Evolutionary conservation across 2,888 invertebrate genomes (phyloP).

Genomic region (Caenorhabditis plicata): DNA sequence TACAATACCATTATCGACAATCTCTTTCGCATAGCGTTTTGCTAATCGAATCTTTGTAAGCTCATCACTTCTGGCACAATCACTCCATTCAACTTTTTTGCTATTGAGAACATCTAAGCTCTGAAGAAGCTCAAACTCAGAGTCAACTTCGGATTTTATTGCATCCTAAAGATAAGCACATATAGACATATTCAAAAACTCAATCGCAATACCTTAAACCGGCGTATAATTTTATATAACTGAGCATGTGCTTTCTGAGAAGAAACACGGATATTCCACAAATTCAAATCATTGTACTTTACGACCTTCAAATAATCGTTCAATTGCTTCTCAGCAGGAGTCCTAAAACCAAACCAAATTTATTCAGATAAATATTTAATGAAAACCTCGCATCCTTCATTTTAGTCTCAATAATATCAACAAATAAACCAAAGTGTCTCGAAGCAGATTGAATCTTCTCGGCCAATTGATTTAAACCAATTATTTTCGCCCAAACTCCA

Average conservation of each 20-base stretch:
- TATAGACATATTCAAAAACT: too few relatives aligned
- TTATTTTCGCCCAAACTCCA: constrained; percentile 26
- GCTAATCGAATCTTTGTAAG: constrained; percentile 10
- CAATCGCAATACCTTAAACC: too few relatives aligned
- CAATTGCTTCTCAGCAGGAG: constrained; percentile 86
- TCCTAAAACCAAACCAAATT: constrained; percentile 70
- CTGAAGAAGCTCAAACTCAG: constrained; percentile 36
- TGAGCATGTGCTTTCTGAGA: constrained; percentile 68
- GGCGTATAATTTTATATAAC: constrained; percentile 69
- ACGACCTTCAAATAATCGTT: constrained; percentile 88
- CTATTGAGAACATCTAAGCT: constrained; percentile 36
- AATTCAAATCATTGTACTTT: constrained; percentile 89
- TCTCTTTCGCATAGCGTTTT: constrained; percentile 7
- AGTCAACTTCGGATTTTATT: constrained; percentile 25
- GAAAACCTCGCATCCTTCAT: constrained; percentile 70
- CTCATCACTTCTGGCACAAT: too few relatives aligned
- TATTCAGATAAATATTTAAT: neutral
- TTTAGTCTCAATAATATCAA: constrained; percentile 28
- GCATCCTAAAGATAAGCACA: too few relatives aligned
- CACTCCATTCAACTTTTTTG: too few relatives aligned
- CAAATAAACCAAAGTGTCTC: constrained; percentile 82
- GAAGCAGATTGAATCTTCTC: constrained; percentile 70
- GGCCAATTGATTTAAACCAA: constrained; percentile 13
- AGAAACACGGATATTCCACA: constrained; percentile 87
- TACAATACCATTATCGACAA: constrained; percentile 4